Evolutionary conservation across 2,888 invertebrate species (phyloP).

Genomic region (Drosophila merina): DNA sequence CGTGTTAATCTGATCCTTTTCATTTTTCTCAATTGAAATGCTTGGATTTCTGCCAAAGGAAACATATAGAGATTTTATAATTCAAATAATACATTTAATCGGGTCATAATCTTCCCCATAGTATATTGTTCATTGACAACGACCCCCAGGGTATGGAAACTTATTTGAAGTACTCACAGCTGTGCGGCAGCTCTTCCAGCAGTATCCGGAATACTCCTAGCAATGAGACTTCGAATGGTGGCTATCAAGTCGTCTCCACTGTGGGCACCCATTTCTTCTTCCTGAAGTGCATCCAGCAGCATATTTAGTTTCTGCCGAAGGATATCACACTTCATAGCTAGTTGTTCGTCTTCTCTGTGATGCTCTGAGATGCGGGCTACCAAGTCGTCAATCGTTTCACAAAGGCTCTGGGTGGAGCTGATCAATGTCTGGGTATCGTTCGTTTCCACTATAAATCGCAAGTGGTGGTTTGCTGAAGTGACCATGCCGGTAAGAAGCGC

Average conservation of each 20-base stretch:
- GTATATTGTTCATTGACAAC: too few species aligned
- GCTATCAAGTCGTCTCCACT: conserved; percentile 82
- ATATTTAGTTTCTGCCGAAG: conserved; percentile 90
- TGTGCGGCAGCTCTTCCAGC: conserved; percentile 53
- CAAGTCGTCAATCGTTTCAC: conserved; percentile 92
- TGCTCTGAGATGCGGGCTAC: conserved; percentile 87
- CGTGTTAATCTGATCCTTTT: conserved; percentile 85
- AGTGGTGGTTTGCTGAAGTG: conserved; percentile 90
- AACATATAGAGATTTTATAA: too few species aligned
- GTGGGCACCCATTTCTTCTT: conserved; percentile 86
- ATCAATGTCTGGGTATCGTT: conserved; percentile 90
- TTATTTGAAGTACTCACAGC: conserved; percentile 55
- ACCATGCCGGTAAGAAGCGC: conserved; percentile 88
- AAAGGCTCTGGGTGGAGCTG: conserved; percentile 89
- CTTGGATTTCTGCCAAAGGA: conserved; percentile 76
- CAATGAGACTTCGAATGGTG: conserved; percentile 79
- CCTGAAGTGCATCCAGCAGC: conserved; percentile 89
- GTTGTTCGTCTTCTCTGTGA: conserved; percentile 86
- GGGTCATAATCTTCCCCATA: too few species aligned
- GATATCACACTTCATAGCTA: conserved; percentile 88
- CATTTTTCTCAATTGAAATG: conserved; percentile 85
- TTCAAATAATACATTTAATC: too few species aligned
- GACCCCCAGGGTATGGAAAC: too few species aligned
- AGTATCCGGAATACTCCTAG: conserved; percentile 63
- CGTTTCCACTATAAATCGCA: conserved; percentile 94